Percentiles rank a stretch among this genome's conserved stretches.
These are phyloP conservation scores for Rhineura floridana DNA, from an alignment of 2,113 vertebrate species.

Conservation along the genomic window DNA sequence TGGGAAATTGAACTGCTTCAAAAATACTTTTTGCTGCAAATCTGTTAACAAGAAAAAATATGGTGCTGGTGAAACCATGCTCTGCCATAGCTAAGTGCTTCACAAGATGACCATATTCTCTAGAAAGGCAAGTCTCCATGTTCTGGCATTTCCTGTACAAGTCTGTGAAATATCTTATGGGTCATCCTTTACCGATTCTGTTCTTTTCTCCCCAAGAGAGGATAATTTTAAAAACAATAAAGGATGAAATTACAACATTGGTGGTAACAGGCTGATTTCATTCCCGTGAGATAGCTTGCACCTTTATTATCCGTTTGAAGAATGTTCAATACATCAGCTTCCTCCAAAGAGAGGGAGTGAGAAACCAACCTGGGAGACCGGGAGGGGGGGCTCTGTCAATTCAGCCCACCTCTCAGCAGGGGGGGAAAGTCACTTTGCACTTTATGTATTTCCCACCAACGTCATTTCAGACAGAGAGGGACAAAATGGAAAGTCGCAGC, in stretches of 20 bases:
- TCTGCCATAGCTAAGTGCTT: neutral
- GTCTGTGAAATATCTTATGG: constrained; percentile 7
- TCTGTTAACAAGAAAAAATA: constrained; percentile 19
- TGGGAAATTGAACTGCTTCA: neutral
- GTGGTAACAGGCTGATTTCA: constrained; percentile 9
- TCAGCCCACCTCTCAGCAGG: constrained; percentile 74
- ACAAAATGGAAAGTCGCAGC: constrained; percentile 72
- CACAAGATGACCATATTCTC: neutral
- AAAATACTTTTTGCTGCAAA: constrained; percentile 15
- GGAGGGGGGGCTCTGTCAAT: constrained; percentile 65
- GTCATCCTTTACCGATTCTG: constrained; percentile 1
- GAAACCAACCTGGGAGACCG: constrained; percentile 30
- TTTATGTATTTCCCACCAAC: constrained; percentile 75
- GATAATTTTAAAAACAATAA: constrained; percentile 35
- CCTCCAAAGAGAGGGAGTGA: constrained; percentile 54
- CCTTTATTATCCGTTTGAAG: constrained; percentile 44
- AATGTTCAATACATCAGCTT: constrained; percentile 50
- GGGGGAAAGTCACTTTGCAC: constrained; percentile 78
- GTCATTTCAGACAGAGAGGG: constrained; percentile 76
- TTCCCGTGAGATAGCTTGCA: constrained; percentile 47
- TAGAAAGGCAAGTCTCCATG: constrained; percentile 23
- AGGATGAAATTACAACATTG: constrained; percentile 22
- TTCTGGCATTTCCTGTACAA: constrained; percentile 35
- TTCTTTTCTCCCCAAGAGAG: neutral
- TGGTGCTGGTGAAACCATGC: neutral